These are phyloP conservation scores for Argyresthia albistria DNA, from an alignment of 2,888 invertebrate species.

Conservation along the genomic window DNA sequence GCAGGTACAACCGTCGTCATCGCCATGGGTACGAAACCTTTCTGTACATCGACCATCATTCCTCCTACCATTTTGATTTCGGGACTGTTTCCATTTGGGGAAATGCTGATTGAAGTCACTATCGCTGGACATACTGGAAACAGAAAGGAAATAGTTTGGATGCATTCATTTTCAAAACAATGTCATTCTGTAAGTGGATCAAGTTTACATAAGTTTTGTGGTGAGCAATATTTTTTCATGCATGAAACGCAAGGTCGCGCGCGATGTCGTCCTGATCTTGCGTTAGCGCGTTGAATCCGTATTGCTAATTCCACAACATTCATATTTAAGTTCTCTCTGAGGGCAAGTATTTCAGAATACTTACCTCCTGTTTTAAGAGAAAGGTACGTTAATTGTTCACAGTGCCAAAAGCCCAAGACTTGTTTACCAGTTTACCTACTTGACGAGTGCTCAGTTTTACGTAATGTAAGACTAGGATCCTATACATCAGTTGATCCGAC, in stretches of 20 bases:
- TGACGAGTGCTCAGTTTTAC: too few species aligned
- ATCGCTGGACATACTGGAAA: constrained; percentile 54
- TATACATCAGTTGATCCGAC: too few species aligned
- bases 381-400: too few species aligned
- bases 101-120: constrained; percentile 52
- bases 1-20: constrained; percentile 10
- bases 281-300: not conserved
- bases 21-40: constrained; percentile 37
- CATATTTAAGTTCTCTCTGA: not conserved
- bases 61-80: constrained; percentile 54
- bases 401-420: too few species aligned
- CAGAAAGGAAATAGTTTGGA: constrained; percentile 12
- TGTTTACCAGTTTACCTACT: too few species aligned
- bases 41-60: constrained; percentile 42
- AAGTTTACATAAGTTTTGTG: constrained; percentile 1
- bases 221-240: not conserved
- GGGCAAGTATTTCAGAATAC: too few species aligned
- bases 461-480: too few species aligned
- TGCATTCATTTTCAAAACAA: not conserved
- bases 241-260: constrained; percentile 20
- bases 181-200: not conserved
- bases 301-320: not conserved
- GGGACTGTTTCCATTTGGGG: constrained; percentile 65
- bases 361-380: too few species aligned
- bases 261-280: constrained; percentile 30